Evolutionary conservation across 2,797 vertebrate species (phyloP).

Genomic region (Okamejei kenojei): DNA sequence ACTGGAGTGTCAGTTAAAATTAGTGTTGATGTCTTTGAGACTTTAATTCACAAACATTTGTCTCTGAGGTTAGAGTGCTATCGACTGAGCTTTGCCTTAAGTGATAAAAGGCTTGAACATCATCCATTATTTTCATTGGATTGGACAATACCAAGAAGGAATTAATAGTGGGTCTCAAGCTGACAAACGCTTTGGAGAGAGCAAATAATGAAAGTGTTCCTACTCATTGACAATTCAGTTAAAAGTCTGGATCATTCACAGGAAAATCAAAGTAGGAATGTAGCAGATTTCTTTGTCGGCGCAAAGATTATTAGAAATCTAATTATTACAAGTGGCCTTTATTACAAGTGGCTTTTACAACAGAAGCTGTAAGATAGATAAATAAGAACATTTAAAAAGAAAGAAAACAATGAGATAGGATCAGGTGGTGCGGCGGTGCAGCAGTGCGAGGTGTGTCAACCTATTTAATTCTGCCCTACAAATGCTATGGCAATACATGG

Average conservation of each 20-base stretch:
- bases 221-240: neutral
- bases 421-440: neutral
- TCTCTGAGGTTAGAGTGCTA: too few relatives aligned
- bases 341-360: neutral
- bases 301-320: neutral
- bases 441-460: neutral
- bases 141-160: neutral
- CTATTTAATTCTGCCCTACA: neutral
- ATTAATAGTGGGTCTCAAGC: neutral
- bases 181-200: neutral
- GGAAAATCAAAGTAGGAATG: neutral
- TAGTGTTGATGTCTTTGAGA: too few relatives aligned
- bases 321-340: neutral
- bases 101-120: constrained; percentile 4
- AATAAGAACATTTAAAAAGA: neutral
- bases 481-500: neutral
- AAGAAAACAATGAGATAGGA: neutral
- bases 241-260: neutral
- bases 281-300: neutral
- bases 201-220: neutral
- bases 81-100: too few relatives aligned
- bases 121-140: neutral
- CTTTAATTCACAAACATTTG: too few relatives aligned
- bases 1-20: too few relatives aligned
- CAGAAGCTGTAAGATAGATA: neutral